Evolutionary conservation across 2,888 invertebrate species (phyloP), one percentile per base, ranked within the genome.

Genomic region (Drosophila suboccidentalis): DNA sequence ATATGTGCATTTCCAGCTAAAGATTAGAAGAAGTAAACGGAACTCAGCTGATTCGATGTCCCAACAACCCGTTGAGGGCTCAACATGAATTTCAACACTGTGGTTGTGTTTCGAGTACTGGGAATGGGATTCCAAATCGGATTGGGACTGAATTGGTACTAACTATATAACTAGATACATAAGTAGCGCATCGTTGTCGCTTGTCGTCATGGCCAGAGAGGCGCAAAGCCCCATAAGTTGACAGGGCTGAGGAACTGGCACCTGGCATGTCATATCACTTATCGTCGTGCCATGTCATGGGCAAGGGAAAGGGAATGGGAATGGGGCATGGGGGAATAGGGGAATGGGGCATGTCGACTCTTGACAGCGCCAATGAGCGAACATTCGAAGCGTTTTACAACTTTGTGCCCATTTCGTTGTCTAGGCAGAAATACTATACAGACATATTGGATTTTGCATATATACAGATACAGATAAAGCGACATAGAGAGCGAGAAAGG

Each of bases 281-380:
- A 71, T 71, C 78, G 66, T 58, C 43, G 66, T 49, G 62, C 58
- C 60, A 60, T 43, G 50, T 63, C 26, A 54, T 47, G 39, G 47
- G 41, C 41, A 13, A 9, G n/a, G 4, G 17, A 19, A 19, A 17
- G 39, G 4, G 10, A 13, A 41, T 32, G 61, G 43, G 61, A 13
- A 11, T 34, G 39, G 66, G 69, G 57, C 22, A 19, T 29, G 41
- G 36, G 58, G 59, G 49, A 57, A 38, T n/a, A 47, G 54, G 53
- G 46, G 61, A 41, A 66, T 60, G 66, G 80, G 80, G 71, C 67
- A 70, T 75, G 76, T 73, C 72, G 84, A 29, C 71, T 59, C 88
- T 82, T 92, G 92, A 92, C 92, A 92, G 90, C 92, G 89, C 91
- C 92, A 91, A 90, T 92, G 92, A 92, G 91, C 90, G 91, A 85